Percentiles rank a stretch among this genome's conserved stretches.
Conservation (phyloP, 2,888 invertebrate genomes). For the Ligdia adustata region DNA sequence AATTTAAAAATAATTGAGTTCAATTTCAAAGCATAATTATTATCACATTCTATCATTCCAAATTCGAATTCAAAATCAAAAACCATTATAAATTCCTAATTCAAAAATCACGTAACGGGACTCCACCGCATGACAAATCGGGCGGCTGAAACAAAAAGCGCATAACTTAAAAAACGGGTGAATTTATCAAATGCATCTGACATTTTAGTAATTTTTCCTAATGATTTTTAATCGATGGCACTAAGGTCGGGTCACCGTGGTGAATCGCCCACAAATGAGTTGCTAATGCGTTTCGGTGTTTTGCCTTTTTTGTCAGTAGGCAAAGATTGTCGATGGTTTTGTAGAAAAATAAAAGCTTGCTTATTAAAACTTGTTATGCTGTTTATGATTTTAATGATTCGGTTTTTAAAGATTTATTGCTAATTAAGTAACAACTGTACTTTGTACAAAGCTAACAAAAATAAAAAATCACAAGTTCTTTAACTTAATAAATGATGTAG, state of each 20-base stretch:
- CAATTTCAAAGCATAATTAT: conserved; percentile 23
- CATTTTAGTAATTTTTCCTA: conserved; percentile 45
- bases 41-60: too few relatives aligned
- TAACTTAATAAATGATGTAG: too few relatives aligned
- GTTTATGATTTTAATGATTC: too few relatives aligned
- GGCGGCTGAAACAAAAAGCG: conserved; percentile 60
- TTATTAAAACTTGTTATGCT: background rate
- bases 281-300: conserved; percentile 61
- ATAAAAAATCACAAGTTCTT: too few relatives aligned
- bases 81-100: conserved; percentile 27
- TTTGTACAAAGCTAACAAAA: too few relatives aligned
- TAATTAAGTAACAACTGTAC: too few relatives aligned
- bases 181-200: conserved; percentile 69
- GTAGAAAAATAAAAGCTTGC: background rate
- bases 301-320: conserved; percentile 53
- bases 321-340: conserved; percentile 25
- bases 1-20: conserved; percentile 8
- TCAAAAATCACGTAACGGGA: conserved; percentile 37
- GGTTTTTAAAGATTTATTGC: too few relatives aligned
- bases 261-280: conserved; percentile 68
- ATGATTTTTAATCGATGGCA: conserved; percentile 67
- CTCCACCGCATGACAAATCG: conserved; percentile 50
- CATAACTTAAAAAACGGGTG: conserved; percentile 49
- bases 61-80: conserved; percentile 35
- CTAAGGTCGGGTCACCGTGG: conserved; percentile 61